These are phyloP conservation scores for Ips typographus DNA, from an alignment of 1,140 invertebrate genomes.

Conservation along the genomic window DNA sequence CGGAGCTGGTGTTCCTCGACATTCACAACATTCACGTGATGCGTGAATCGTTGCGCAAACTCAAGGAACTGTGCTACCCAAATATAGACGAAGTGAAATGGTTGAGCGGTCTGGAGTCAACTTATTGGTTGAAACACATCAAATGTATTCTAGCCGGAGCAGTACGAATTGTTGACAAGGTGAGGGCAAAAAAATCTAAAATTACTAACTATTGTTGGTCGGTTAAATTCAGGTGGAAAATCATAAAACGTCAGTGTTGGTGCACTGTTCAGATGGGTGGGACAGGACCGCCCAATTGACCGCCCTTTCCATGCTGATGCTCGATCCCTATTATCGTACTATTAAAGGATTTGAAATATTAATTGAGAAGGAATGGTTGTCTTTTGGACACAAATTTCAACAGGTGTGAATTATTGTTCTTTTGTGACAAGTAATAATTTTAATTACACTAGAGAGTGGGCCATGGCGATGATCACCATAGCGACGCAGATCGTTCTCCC, in stretches of 20 bases:
- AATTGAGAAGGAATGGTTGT: conserved; percentile 99
- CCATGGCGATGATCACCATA: conserved; percentile 96
- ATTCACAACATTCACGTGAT: conserved; percentile 99
- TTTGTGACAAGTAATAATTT: neutral
- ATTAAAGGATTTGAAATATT: conserved; percentile 94
- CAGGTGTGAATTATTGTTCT: conserved; percentile 61
- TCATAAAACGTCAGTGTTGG: conserved; percentile 95
- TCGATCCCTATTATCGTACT: conserved; percentile 94
- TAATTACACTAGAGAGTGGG: conserved; percentile 75
- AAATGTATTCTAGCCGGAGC: conserved; percentile 95
- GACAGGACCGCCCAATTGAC: conserved; percentile 95
- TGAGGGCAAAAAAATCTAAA: conserved; percentile 37
- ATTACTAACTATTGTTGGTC: conserved; percentile 1
- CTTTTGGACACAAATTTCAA: conserved; percentile 99
- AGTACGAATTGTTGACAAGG: conserved; percentile 91
- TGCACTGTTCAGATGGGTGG: conserved; percentile 99
- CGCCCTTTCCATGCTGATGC: conserved; percentile 86
- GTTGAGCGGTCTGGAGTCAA: conserved; percentile 90
- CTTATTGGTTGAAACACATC: conserved; percentile 97
- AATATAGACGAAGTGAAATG: conserved; percentile 93
- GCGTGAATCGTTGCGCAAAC: conserved; percentile 93
- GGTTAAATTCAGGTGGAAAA: conserved; percentile 72
- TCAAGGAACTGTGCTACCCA: conserved; percentile 96
- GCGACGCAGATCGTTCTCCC: conserved; percentile 95
- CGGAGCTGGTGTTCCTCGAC: conserved; percentile 94